Evolutionary conservation across 2,113 vertebrate genomes (phyloP), one percentile per base, ranked within the genome.

Genomic region (Oryzias celebensis): DNA sequence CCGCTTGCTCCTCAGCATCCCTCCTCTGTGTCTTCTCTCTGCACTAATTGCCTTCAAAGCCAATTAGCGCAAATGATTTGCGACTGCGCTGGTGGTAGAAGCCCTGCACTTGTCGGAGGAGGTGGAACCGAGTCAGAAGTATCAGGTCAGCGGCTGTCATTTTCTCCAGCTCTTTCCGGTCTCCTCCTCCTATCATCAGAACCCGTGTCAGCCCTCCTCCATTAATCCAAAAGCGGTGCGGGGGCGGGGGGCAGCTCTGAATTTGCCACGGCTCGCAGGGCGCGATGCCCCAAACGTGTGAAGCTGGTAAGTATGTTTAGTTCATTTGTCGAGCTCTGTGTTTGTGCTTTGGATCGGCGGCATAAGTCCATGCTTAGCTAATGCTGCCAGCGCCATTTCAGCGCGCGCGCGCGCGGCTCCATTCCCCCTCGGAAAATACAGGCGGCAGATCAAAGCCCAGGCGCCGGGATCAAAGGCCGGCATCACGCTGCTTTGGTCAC

Each of bases 381-480:
- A 87, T 75, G 86, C 87, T 86, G 87, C 85, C 84, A 84, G 83
- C 82, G 89, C 88, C 87, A 87, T 90, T 85, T 87, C 84, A 80
- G 79, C 47, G 70, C 44, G 20, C 20, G 20, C 20, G 20, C 52
- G 79, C 36, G 82, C 80, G 78, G 41, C 75, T 55, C 71, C 76
- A 85, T 84, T 75, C 85, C 90, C 85, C 80, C 61, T 86, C 66
- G 77, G 85, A 89, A 91, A 90, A 92, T 88, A 81, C 64, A 66
- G 61, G 65, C 85, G 81, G 41, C 82, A 89, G 91, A 93, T 93
- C 90, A 93, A 93, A 93, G 92, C 78, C 1, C 59, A 73, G 76
- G 80, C 62, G 78, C 77, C 3, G 65, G 89, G 91, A 93, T 93
- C 92, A 93, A 93, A 93, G 88, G 81, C 65, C 78, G 47, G 71